Conservation (phyloP, 2,797 vertebrate species). For the Tympanoctomys barrerae region DNA sequence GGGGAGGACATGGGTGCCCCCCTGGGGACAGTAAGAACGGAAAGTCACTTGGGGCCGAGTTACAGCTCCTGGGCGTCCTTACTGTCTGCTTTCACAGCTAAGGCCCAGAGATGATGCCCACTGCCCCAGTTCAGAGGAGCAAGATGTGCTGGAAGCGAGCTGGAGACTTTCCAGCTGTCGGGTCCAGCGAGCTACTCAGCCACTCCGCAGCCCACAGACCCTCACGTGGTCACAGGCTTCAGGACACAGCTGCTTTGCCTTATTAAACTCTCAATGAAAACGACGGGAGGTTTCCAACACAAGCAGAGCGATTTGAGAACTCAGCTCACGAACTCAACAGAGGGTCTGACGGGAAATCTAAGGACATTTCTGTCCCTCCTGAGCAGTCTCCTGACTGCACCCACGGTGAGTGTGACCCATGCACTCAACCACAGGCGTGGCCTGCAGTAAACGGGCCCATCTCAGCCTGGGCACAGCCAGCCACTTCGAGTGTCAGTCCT, state of each 20-base stretch:
- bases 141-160: background rate
- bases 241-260: background rate
- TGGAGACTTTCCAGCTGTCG: too few relatives aligned
- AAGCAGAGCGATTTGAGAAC: background rate
- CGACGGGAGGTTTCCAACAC: background rate
- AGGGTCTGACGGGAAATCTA: too few relatives aligned
- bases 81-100: too few relatives aligned
- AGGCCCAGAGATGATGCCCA: background rate
- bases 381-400: background rate
- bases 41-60: background rate
- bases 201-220: background rate
- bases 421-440: background rate
- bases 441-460: too few relatives aligned
- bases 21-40: background rate
- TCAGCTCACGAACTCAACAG: too few relatives aligned
- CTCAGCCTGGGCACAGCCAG: too few relatives aligned
- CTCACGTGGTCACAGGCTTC: background rate
- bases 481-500: background rate
- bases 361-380: background rate
- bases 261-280: background rate
- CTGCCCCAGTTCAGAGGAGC: background rate
- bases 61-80: background rate
- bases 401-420: fast-evolving
- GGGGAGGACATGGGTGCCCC: background rate
- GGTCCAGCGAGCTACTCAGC: background rate